These are phyloP conservation scores for Dolichoris vasculosae DNA, from an alignment of 1,140 invertebrate genomes.

Conservation along the genomic window DNA sequence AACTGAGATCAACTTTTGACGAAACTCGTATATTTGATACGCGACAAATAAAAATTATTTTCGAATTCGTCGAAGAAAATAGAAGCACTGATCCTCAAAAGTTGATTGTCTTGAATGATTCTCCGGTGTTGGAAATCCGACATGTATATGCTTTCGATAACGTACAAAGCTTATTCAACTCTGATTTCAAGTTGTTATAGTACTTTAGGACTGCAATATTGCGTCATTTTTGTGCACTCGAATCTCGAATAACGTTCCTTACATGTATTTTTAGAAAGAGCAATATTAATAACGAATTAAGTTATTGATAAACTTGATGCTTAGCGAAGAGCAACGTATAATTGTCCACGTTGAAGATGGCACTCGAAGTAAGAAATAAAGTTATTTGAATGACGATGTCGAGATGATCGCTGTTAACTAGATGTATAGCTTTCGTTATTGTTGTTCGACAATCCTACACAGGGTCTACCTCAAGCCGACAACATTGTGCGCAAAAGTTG, in stretches of 20 bases:
- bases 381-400: neutral
- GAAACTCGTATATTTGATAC: neutral
- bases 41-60: neutral
- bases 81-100: neutral
- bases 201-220: neutral
- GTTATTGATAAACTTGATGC: neutral
- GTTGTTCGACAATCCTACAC: constrained; percentile 62
- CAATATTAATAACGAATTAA: constrained; percentile 23
- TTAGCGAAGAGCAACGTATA: neutral
- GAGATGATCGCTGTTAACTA: constrained; percentile 56
- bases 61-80: too few species aligned
- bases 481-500: constrained; percentile 49
- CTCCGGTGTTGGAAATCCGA: neutral
- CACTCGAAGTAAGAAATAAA: constrained; percentile 16
- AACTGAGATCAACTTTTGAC: neutral
- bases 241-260: constrained; percentile 20
- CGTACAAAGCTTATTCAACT: neutral
- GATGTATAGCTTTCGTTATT: constrained; percentile 60
- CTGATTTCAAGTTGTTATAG: neutral
- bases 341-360: neutral
- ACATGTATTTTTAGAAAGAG: constrained; percentile 15
- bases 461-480: constrained; percentile 66
- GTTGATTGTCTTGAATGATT: neutral
- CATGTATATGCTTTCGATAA: neutral
- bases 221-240: neutral